Evolutionary conservation across 2,888 invertebrate species (phyloP), one percentile per base, ranked within the genome.

Genomic region (Amblyjoppa fuscipennis): DNA sequence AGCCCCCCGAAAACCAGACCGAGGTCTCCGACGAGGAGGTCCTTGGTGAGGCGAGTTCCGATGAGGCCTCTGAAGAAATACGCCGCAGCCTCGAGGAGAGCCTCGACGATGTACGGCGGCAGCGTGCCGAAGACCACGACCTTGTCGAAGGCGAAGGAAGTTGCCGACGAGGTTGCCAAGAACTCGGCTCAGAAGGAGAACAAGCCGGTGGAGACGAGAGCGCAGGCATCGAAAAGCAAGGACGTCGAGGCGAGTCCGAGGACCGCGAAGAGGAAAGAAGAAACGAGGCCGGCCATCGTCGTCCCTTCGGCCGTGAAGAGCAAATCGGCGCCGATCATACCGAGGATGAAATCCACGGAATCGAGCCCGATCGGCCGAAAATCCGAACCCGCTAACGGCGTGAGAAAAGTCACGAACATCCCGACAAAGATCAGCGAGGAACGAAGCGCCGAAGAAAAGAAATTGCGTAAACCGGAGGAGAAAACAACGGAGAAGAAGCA

Each of bases 21-120:
- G 5, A 93, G 88, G 84, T 94, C 94, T 11, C 93, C 93, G 1
- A 78, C 90, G 0, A 94, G 93, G 77, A 91, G 90, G 84, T 45
- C 92, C 38, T 82, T 85, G 25, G 85, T 87, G 16, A 92, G 91
- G 66, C 88, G 92, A 83, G 91, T 89, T 76, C 93, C 94, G 0
- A 83, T 92, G 25, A 93, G 92, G 83, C 69, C 88, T 0, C 69
- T 89, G 0, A 92, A 87, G 78, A 91, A 90, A 79, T 88, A 84
- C 3, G 84, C 78, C 1, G 70, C 86, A 41, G 70, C 84, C n/a
- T 83, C 90, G 51, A 87, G 87, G 64, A 88, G 87, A 71, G 86
- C 71, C 79, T 79, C 81, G 5, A 83, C 77, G 4, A 87, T 88
- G 59, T 77, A 84, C 16, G 82, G 86, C 9, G 81, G n/a, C 6